Conservation (phyloP, 1,140 invertebrate species). For the Plectrocnemia conspersa region DNA sequence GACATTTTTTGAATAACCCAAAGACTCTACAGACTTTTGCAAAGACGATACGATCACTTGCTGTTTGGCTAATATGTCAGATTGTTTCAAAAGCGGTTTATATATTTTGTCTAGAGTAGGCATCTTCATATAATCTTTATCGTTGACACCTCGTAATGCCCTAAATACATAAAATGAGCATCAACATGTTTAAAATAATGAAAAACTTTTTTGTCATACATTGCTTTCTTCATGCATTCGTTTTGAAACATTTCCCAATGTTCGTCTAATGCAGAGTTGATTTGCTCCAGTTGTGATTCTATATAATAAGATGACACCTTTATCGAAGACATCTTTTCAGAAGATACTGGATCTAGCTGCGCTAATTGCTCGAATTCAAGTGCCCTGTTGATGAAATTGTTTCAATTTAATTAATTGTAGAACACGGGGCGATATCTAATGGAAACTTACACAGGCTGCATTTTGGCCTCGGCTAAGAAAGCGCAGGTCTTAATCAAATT, state of each 20-base stretch:
- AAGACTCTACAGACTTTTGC: conserved; percentile 38
- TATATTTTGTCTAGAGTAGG: conserved; percentile 63
- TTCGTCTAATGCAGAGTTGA: conserved; percentile 54
- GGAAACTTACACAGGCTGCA: conserved; percentile 54
- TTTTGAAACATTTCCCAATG: conserved; percentile 58
- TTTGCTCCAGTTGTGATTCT: conserved; percentile 56
- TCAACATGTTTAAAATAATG: background rate
- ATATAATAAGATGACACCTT: conserved; percentile 57
- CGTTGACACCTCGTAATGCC: conserved; percentile 18
- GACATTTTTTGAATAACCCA: conserved; percentile 10
- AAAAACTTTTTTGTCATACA: conserved; percentile 32
- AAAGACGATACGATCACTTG: conserved; percentile 45
- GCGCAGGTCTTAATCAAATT: conserved; percentile 58
- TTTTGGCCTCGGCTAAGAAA: conserved; percentile 59
- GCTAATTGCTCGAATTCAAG: conserved; percentile 49
- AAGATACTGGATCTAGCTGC: conserved; percentile 55
- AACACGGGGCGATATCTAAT: conserved; percentile 8
- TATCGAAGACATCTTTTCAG: conserved; percentile 53
- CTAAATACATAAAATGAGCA: conserved; percentile 16
- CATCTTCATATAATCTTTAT: conserved; percentile 48
- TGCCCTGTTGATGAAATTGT: conserved; percentile 42
- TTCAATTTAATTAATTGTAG: no score
- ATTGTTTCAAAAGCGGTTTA: conserved; percentile 60
- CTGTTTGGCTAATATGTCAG: conserved; percentile 56
- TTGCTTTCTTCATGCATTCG: conserved; percentile 45